Percentiles rank a stretch among this genome's conserved stretches.
Conservation (phyloP, 2,797 vertebrate genomes). For the Anniella stebbinsi region DNA sequence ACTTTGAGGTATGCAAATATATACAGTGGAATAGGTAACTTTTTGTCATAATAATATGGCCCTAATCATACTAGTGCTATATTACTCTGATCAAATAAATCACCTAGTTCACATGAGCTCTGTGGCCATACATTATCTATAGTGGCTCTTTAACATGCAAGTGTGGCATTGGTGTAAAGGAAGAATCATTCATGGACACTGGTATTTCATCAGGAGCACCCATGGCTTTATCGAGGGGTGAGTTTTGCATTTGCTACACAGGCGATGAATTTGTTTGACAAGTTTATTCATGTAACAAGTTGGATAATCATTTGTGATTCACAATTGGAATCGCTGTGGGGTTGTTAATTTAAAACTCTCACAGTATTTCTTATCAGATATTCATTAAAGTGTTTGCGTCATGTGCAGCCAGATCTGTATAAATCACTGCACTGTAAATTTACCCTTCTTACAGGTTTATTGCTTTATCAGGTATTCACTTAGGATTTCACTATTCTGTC, state of each 20-base stretch:
- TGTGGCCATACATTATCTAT: background rate
- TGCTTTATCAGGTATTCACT: constrained; percentile 61
- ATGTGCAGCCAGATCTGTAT: constrained; percentile 57
- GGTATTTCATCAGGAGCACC: constrained; percentile 54
- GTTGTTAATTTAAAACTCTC: constrained; percentile 69
- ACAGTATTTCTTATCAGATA: constrained; percentile 64
- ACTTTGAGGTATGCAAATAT: constrained; percentile 1
- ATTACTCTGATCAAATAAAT: background rate
- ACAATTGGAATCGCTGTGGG: constrained; percentile 63
- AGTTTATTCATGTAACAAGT: constrained; percentile 74
- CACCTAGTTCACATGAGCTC: background rate
- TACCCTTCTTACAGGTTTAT: constrained; percentile 60
- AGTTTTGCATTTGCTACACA: constrained; percentile 55
- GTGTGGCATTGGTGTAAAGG: background rate
- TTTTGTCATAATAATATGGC: constrained; percentile 30
- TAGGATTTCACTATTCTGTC: constrained; percentile 62
- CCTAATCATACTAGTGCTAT: constrained; percentile 20
- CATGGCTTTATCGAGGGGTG: constrained; percentile 53
- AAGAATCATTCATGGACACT: constrained; percentile 40
- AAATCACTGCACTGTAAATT: constrained; percentile 66
- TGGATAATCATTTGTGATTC: constrained; percentile 72
- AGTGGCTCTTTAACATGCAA: constrained; percentile 27
- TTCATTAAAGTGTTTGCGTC: constrained; percentile 66
- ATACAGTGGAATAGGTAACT: constrained; percentile 15
- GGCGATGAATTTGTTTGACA: constrained; percentile 70